A percentile compares a stretch with the other conserved stretches of the same genome.
phyloP scores from a whole-genome alignment of 2,888 invertebrate species.

The Brachyptera putata region DNA sequence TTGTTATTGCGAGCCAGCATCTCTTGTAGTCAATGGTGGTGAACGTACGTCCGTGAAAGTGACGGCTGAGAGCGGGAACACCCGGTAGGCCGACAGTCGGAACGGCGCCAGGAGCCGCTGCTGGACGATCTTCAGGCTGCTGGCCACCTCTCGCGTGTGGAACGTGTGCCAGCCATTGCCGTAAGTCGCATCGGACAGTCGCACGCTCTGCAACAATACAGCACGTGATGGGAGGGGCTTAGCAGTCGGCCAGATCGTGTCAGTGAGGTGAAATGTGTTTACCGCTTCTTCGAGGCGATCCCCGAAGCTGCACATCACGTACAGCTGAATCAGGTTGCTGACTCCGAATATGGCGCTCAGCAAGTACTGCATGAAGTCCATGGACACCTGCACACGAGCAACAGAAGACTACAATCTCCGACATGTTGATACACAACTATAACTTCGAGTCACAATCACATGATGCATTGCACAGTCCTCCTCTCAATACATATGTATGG shows the following conservation, averaged over 20 bases:
- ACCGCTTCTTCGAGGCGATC: conserved; percentile 21
- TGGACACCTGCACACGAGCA: too few species aligned
- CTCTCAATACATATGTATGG: too few species aligned
- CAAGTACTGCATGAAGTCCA: conserved; percentile 1
- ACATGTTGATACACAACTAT: too few species aligned
- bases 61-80: conserved; percentile 20
- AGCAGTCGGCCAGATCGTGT: too few species aligned
- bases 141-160: background rate
- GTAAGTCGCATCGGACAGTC: background rate
- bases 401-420: too few species aligned
- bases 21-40: too few species aligned
- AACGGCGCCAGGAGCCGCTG: background rate
- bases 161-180: background rate
- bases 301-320: conserved; percentile 20
- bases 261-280: too few species aligned
- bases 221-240: too few species aligned
- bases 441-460: too few species aligned
- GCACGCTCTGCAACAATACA: conserved; percentile 18
- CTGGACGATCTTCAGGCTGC: conserved; percentile 15
- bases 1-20: too few species aligned
- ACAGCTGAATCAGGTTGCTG: conserved; percentile 10
- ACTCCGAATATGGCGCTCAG: background rate
- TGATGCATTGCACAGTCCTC: too few species aligned
- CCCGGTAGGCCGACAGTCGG: conserved; percentile 10
- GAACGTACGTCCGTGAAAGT: conserved; percentile 18